phyloP scores from a whole-genome alignment of 2,113 vertebrate species.

The Chionodraco myersi region DNA sequence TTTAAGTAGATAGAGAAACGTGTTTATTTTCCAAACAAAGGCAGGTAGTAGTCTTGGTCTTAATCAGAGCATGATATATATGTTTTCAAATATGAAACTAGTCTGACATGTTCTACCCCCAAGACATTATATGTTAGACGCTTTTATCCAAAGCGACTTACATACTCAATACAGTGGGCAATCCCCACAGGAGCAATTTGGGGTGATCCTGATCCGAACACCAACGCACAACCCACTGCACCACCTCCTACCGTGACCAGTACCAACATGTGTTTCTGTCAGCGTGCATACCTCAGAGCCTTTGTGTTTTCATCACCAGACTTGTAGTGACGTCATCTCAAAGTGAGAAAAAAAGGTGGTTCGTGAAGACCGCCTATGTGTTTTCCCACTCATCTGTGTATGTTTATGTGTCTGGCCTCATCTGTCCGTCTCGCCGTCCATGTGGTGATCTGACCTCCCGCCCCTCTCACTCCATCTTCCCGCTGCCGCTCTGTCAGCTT shows the following conservation, averaged over 20 bases:
- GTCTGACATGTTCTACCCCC: neutral
- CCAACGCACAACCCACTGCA: no score
- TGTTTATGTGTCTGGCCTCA: constrained; percentile 27
- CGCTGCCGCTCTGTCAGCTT: constrained; percentile 40
- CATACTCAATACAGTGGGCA: no score
- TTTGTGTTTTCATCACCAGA: constrained; percentile 29
- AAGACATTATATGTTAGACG: neutral
- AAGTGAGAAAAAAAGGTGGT: neutral
- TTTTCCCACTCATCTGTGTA: constrained; percentile 11
- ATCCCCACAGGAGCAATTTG: no score
- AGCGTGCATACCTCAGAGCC: constrained; percentile 19
- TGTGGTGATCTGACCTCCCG: constrained; percentile 45
- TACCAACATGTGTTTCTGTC: constrained; percentile 15
- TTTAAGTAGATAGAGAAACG: neutral
- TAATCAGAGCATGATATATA: neutral
- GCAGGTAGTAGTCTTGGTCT: constrained; percentile 2
- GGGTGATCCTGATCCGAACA: no score
- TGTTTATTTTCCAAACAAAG: neutral
- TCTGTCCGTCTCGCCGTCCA: constrained; percentile 4
- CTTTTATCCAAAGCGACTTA: no score
- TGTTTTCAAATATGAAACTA: neutral
- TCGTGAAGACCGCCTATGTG: neutral
- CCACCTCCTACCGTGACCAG: no score
- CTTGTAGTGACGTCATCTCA: constrained; percentile 22
- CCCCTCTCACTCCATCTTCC: constrained; percentile 32